phyloP scores from a whole-genome alignment of 2,888 invertebrate genomes.

The Dinocampus coccinellae region DNA sequence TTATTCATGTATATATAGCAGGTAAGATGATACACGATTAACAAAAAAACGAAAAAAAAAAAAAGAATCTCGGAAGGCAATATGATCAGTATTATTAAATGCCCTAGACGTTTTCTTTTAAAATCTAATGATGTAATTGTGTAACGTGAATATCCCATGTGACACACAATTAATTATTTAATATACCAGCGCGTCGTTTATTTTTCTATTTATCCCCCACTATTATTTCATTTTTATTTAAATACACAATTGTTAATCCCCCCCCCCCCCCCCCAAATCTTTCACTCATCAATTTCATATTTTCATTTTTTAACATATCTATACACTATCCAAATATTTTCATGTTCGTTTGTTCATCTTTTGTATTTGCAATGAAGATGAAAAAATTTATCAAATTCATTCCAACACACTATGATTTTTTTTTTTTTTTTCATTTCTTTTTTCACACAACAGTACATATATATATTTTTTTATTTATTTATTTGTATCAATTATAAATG shows the following conservation, averaged over 20 bases:
- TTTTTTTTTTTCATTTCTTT: conserved; percentile 38
- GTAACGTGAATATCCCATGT: conserved; percentile 52
- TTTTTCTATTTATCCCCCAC: no score
- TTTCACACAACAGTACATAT: conserved; percentile 22
- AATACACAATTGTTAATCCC: conserved; percentile 44
- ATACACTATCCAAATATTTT: conserved; percentile 39
- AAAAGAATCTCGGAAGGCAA: conserved; percentile 62
- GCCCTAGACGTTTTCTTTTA: conserved; percentile 58
- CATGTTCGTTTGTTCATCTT: conserved; percentile 46
- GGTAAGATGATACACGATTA: not conserved
- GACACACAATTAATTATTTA: conserved; percentile 55
- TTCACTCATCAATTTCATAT: not conserved
- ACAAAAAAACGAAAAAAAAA: no score
- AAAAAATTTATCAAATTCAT: conserved; percentile 21
- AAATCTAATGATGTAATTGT: conserved; percentile 51
- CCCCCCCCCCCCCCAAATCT: no score
- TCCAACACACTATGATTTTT: conserved; percentile 33
- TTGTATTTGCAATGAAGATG: conserved; percentile 42
- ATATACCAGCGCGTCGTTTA: conserved; percentile 53
- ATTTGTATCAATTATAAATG: conserved; percentile 36
- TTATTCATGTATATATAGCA: not conserved
- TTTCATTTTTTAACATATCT: not conserved
- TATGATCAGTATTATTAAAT: conserved; percentile 62
- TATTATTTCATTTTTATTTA: conserved; percentile 14
- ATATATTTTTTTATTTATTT: conserved; percentile 47